A percentile compares a stretch with the other conserved stretches of the same genome.
phyloP scores from a whole-genome alignment of 2,888 invertebrate genomes.

The Synanthedon myopaeformis region DNA sequence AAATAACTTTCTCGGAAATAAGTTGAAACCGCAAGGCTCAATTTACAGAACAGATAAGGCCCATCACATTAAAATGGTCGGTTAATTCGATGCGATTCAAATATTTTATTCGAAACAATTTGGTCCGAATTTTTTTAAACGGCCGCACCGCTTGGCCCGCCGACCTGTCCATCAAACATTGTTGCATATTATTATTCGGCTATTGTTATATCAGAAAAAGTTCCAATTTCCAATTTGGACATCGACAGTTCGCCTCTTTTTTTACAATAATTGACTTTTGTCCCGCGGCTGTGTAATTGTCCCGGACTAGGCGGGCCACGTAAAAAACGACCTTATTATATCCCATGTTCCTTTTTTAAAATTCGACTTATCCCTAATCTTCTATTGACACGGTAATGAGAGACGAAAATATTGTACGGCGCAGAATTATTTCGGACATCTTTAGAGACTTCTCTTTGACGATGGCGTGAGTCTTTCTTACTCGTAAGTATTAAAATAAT shows the following conservation, averaged over 20 bases:
- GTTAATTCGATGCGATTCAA: slow-evolving; percentile 54
- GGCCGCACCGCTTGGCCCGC: slow-evolving; percentile 27
- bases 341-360: slow-evolving; percentile 38
- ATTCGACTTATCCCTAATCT: slow-evolving; percentile 68
- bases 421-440: slow-evolving; percentile 20
- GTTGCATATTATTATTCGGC: slow-evolving; percentile 55
- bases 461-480: neutral
- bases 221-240: slow-evolving; percentile 28
- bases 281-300: slow-evolving; percentile 49
- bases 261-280: slow-evolving; percentile 33
- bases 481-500: neutral
- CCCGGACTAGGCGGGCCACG: slow-evolving; percentile 31
- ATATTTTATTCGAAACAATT: slow-evolving; percentile 14
- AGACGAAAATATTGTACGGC: slow-evolving; percentile 54
- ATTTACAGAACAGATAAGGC: slow-evolving; percentile 46
- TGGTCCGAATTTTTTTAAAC: slow-evolving; percentile 27
- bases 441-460: slow-evolving; percentile 21
- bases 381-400: slow-evolving; percentile 69
- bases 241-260: slow-evolving; percentile 32
- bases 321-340: slow-evolving; percentile 48
- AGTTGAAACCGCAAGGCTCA: slow-evolving; percentile 21
- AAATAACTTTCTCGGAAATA: slow-evolving; percentile 5
- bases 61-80: slow-evolving; percentile 41
- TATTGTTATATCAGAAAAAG: slow-evolving; percentile 31
- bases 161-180: slow-evolving; percentile 55